Evolutionary conservation across 2,113 vertebrate species (phyloP).

Genomic region (Hemiprocne comata): DNA sequence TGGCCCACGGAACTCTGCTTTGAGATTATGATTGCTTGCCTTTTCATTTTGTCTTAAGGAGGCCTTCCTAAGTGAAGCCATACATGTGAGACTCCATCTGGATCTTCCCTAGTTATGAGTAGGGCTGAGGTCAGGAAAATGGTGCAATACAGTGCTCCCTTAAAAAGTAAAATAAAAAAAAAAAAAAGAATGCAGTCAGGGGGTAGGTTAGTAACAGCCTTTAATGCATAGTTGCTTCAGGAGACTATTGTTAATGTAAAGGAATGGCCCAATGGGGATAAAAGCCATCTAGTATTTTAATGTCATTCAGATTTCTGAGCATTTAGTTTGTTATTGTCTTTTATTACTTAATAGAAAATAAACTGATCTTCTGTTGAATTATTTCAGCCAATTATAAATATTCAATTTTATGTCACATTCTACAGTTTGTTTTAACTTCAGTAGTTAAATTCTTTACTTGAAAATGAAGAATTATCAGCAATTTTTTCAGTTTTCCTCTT

Average conservation of each 20-base stretch:
- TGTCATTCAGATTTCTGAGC: neutral
- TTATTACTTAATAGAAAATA: neutral
- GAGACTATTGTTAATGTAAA: neutral
- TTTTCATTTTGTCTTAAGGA: neutral
- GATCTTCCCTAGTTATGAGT: neutral
- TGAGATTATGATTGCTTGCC: neutral
- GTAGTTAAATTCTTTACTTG: neutral
- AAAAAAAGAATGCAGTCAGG: neutral
- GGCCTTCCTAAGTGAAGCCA: neutral
- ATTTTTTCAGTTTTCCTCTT: neutral
- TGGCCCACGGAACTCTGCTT: neutral
- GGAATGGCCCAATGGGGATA: neutral
- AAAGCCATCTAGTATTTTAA: neutral
- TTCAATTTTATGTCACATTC: neutral
- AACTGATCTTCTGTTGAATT: neutral
- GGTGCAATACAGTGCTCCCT: neutral
- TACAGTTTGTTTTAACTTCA: neutral
- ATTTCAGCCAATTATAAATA: neutral
- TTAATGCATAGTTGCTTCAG: neutral
- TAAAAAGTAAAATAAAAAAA: neutral
- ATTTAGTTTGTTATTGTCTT: neutral
- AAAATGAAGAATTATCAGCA: neutral
- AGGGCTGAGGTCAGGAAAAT: neutral
- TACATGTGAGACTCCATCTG: neutral
- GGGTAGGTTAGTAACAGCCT: neutral